Percentiles rank a stretch among this genome's conserved stretches.
phyloP scores from a whole-genome alignment of 2,888 invertebrate genomes.

The Allolobophora icterica region DNA sequence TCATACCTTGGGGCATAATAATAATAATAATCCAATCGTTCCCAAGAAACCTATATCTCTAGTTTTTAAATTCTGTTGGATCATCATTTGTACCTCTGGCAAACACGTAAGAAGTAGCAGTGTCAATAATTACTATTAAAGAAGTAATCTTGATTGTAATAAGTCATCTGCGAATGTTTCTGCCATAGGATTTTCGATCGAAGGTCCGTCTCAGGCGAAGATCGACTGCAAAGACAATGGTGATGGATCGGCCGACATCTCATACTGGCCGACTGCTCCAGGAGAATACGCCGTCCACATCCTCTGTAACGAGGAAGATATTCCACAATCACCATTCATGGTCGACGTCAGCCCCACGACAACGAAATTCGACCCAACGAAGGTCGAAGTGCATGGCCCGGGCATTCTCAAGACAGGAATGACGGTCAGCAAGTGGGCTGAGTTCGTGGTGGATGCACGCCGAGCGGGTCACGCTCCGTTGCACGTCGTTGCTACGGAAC shows the following conservation, averaged over 20 bases:
- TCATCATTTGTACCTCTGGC: too few species aligned
- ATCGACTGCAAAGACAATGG: slow-evolving; percentile 86
- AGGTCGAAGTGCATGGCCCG: slow-evolving; percentile 54
- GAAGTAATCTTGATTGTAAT: neutral
- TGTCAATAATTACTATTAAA: too few species aligned
- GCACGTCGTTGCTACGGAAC: slow-evolving; percentile 71
- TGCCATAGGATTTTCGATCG: slow-evolving; percentile 66
- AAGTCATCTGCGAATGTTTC: neutral
- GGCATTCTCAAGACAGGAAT: slow-evolving; percentile 63
- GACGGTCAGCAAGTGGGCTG: slow-evolving; percentile 71
- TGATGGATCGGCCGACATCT: slow-evolving; percentile 86
- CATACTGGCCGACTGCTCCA: slow-evolving; percentile 79
- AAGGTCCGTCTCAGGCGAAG: slow-evolving; percentile 82
- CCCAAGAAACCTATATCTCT: too few species aligned
- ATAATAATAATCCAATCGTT: too few species aligned
- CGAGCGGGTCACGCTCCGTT: slow-evolving; percentile 74
- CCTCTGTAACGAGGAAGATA: slow-evolving; percentile 85
- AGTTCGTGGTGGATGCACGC: slow-evolving; percentile 78
- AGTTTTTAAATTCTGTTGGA: too few species aligned
- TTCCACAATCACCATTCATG: slow-evolving; percentile 85
- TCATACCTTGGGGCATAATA: too few species aligned
- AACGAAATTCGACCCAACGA: slow-evolving; percentile 44
- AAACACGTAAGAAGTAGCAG: too few species aligned
- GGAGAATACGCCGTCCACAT: slow-evolving; percentile 87
- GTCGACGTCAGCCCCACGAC: slow-evolving; percentile 75